These are phyloP conservation scores for Neodiprion pinetum DNA, from an alignment of 1,140 invertebrate species.

Conservation along the genomic window DNA sequence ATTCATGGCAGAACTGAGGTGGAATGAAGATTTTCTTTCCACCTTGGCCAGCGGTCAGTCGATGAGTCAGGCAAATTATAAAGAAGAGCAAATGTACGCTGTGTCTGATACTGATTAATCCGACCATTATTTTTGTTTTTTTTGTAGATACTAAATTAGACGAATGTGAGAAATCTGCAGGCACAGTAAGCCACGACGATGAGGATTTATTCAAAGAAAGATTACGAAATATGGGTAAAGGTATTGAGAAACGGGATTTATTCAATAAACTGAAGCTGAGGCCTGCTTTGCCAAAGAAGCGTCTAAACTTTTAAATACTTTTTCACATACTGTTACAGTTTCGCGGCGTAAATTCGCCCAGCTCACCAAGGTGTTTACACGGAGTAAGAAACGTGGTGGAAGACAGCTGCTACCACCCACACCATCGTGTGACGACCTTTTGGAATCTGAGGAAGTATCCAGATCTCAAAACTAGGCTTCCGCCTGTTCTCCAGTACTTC, in stretches of 20 bases:
- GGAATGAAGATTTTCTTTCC: slow-evolving; percentile 89
- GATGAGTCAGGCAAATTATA: slow-evolving; percentile 66
- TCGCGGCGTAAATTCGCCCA: slow-evolving; percentile 85
- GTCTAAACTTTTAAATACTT: slow-evolving; percentile 19
- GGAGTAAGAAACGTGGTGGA: slow-evolving; percentile 72
- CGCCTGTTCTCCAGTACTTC: neutral
- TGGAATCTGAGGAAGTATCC: slow-evolving; percentile 57
- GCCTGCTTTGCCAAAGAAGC: slow-evolving; percentile 11
- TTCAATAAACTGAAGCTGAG: slow-evolving; percentile 30
- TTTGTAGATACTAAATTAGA: slow-evolving; percentile 54
- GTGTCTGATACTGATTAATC: neutral
- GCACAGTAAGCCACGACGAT: slow-evolving; percentile 65
- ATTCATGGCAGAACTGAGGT: slow-evolving; percentile 86
- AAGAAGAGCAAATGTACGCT: no score
- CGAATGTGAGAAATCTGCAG: slow-evolving; percentile 43
- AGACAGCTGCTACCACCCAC: slow-evolving; percentile 57
- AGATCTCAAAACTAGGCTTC: slow-evolving; percentile 45
- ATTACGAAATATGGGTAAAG: slow-evolving; percentile 87
- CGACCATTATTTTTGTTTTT: slow-evolving; percentile 14
- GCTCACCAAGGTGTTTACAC: slow-evolving; percentile 78
- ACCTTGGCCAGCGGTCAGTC: slow-evolving; percentile 79
- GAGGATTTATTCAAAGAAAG: slow-evolving; percentile 84
- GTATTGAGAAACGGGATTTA: slow-evolving; percentile 52
- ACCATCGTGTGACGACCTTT: slow-evolving; percentile 57
- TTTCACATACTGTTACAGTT: slow-evolving; percentile 60